Base-by-base conservation (phyloP, 2,113 vertebrate species). In the Albula glossodonta region DNA sequence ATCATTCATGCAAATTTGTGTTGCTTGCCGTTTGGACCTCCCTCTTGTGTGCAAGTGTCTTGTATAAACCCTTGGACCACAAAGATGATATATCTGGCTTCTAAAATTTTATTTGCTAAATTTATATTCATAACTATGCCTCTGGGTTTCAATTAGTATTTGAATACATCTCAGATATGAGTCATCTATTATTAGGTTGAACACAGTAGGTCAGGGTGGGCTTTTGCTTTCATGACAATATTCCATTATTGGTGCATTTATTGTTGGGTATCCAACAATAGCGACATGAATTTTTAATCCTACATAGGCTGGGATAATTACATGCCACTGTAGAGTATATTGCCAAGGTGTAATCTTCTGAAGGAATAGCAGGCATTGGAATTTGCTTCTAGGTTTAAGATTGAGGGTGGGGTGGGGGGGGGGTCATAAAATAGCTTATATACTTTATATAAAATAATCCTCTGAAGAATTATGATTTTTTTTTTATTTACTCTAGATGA, bases 1-100 rank as follows among this genome's bases (percentile, higher is more conserved):
- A 89, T 78, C 86, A 82, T 91, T 90, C 90, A 87, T 4, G 19
- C 25, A 88, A 66, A 88, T 90, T 89, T 89, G 53, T 87, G 89
- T 78, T 90, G 83, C 84, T 94, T 93, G 91, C 84, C 83, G 90
- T 93, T 90, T 82, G 87, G 50, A 92, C 89, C 83, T 85, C 57
- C 48, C 82, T 83, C 83, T 74, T 86, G 56, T 88, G 31, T 53
- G 17, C 51, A 19, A 53, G 31, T 78, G 41, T 85, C 41, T 11
- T 85, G 51, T 79, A 41, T 41, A 51, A 51, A 31, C 81, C 25
- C 56, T 83, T 60, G 8, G 81, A 60, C 81, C 53, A 12, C 60
- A 41, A 53, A 63, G 25, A 25, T 11, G 41, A 31, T 74, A 7
- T 74, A 25, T n/a, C 22, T 25, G 70, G 70, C 70, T 74, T 31